Evolutionary conservation across 2,113 vertebrate genomes (phyloP), one percentile per base, ranked within the genome.

Genomic region (Procavia capensis): DNA sequence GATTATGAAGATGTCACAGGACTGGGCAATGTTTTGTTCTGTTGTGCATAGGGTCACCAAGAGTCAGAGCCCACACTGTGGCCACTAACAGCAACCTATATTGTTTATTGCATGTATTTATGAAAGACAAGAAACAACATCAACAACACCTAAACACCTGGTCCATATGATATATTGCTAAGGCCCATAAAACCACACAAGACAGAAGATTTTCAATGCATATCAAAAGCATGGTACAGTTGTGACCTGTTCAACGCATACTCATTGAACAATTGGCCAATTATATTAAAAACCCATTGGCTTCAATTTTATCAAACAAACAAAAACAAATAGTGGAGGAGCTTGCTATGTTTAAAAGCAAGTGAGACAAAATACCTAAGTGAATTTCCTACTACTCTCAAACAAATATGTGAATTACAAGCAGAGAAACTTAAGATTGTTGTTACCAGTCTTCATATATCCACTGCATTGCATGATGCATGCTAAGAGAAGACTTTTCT

Each of bases 301-400:
- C 9, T 17, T 85, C 79, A 72, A 91, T 64, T 66, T 75, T 43
- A 9, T 76, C 45, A 92, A 59, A 63, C 57, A n/a, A 66, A 14
- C 3, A 13, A 36, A 90, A 89, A 85, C 31, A 36, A n/a, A 6
- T 41, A 84, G 34, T 66, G 85, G 36, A 66, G 63, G 6, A 50
- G 81, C 25, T 72, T 85, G 27, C 39, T 82, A 22, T 39, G 61
- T 70, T 86, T 86, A 63, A 43, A 87, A 87, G 61, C 9, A 83
- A 91, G 50, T 82, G 61, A 91, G 47, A 61, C 59, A 10, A 81
- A 86, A 64, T 85, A 70, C 61, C 74, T 31, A 93, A 93, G 57
- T 66, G 13, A 84, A 85, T 93, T 86, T 64, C 24, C 45, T 75
- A 64, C 47, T 57, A 93, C 25, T 22, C 29, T 79, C 50, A 74